Conservation (phyloP, 2,888 invertebrate species). For the Glyphotaelius pellucidus region DNA sequence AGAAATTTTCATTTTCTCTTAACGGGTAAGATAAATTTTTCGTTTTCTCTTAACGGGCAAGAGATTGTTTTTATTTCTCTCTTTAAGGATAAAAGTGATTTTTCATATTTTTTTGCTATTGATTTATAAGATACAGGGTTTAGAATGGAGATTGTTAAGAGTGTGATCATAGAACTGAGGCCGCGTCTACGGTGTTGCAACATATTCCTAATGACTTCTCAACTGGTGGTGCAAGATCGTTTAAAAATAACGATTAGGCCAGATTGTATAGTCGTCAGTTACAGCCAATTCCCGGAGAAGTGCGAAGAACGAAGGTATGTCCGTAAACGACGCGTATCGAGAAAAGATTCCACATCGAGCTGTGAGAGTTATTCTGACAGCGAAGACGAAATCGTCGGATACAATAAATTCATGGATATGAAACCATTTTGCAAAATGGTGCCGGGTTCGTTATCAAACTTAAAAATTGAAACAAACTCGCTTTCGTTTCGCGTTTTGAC, state of each 20-base stretch:
- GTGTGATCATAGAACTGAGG: constrained; percentile 79
- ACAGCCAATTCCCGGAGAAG: constrained; percentile 41
- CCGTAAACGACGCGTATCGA: constrained; percentile 19
- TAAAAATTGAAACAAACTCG: constrained; percentile 74
- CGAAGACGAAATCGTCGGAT: constrained; percentile 72
- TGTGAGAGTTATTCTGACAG: constrained; percentile 74
- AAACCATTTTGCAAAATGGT: constrained; percentile 74
- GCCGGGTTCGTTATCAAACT: constrained; percentile 76
- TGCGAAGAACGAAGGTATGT: constrained; percentile 65
- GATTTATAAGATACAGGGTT: neutral
- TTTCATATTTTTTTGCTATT: constrained; percentile 11
- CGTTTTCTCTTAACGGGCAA: no score
- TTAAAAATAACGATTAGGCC: constrained; percentile 75
- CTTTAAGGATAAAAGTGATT: neutral
- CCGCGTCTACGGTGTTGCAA: constrained; percentile 80
- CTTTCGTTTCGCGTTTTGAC: constrained; percentile 76
- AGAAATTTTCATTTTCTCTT: neutral
- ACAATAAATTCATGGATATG: constrained; percentile 71
- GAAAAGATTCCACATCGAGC: constrained; percentile 69
- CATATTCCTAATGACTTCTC: constrained; percentile 76
- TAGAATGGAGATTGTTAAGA: constrained; percentile 70
- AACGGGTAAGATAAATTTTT: no score
- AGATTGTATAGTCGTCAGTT: constrained; percentile 72
- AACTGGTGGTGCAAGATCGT: constrained; percentile 73
- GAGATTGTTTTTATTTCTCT: neutral